phyloP scores from a whole-genome alignment of 23 tunicate species.

The Phallusia fumigata region DNA sequence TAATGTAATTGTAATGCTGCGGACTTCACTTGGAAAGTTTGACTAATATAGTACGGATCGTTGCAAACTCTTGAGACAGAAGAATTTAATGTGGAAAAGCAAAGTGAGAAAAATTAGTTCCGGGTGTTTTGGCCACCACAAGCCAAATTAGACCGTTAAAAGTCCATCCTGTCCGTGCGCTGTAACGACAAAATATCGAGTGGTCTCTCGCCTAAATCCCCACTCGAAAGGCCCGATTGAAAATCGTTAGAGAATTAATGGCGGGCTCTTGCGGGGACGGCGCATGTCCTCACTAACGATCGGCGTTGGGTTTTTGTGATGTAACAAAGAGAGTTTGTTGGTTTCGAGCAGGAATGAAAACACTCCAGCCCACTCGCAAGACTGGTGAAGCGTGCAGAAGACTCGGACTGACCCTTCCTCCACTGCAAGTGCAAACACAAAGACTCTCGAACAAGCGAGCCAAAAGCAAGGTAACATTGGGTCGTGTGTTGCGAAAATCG shows the following conservation, averaged over 20 bases:
- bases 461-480: neutral
- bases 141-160: no score
- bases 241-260: neutral
- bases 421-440: neutral
- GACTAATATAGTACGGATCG: no score
- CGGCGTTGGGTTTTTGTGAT: neutral
- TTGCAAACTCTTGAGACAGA: no score
- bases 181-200: neutral
- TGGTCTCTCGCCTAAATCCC: neutral
- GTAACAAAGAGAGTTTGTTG: neutral
- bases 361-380: neutral
- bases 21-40: no score
- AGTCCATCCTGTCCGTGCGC: no score
- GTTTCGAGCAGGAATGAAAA: neutral
- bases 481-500: no score
- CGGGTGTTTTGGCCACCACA: no score
- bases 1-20: no score
- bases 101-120: no score
- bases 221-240: neutral
- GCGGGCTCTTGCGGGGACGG: neutral
- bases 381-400: constrained; percentile 8
- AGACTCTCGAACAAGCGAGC: neutral
- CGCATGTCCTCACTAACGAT: neutral
- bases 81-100: no score
- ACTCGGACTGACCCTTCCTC: constrained; percentile 11